Base-by-base conservation (phyloP, 2,888 invertebrate species). In the Microctonus hyperodae region DNA sequence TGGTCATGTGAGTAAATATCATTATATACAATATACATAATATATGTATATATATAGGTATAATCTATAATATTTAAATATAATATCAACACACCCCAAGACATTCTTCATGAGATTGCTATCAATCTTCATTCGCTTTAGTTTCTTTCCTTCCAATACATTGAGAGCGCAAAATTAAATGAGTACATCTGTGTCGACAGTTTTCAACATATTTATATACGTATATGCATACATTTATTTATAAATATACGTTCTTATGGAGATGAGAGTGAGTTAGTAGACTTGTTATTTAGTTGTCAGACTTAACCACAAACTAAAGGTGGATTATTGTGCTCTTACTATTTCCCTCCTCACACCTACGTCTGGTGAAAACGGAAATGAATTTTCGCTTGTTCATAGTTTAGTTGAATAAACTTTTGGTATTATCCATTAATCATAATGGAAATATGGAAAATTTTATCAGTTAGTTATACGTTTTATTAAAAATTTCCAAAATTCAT, bases 1-100 rank as follows among this genome's bases (percentile, higher is more conserved):
- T 83, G 89, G 90, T 79, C 92, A 93, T 88, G 93, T 93, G 88
- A 91, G 93, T 92, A 66, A n/a, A n/a, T n/a, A n/a, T n/a, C n/a
- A n/a, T 20, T 11, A 50, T 25, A 28, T 53, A 2, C 28, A 56
- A n/a, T n/a, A n/a, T n/a, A n/a, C n/a, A n/a, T n/a, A 28, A 56
- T 55, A 10, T 28, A 22, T 23, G 23, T 48, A 6, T 7, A 28
- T 7, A 28, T 28, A 28, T 28, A 28, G 3, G 28, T 7, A 7
- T 7, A 7, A n/a, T n/a, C n/a, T 28, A 7, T 28, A 28, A n/a
- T n/a, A n/a, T 28, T 7, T 28, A 28, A 5, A 28, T 28, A 28
- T 28, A 28, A 28, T 28, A 5, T 28, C 7, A 25, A 51, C 11
- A 16, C 13, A 9, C 20, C 55, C 6, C 11, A 11, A 51, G 59